A percentile compares a stretch with the other conserved stretches of the same genome.
These are phyloP conservation scores for Reinhardtius hippoglossoides DNA, from an alignment of 2,113 vertebrate species.

Conservation along the genomic window DNA sequence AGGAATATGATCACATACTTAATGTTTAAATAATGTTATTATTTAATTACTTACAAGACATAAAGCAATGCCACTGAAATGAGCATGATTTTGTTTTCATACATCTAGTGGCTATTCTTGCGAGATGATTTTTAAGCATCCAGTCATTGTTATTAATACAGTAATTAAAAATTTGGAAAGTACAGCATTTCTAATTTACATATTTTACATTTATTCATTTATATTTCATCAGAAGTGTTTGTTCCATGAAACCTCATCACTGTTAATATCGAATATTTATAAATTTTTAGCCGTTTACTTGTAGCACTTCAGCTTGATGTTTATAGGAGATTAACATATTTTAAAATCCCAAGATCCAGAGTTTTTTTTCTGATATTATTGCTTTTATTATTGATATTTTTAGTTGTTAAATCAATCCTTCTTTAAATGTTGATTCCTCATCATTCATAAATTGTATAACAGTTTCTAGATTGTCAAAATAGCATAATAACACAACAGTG, in stretches of 20 bases:
- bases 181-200: background rate
- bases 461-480: background rate
- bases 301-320: background rate
- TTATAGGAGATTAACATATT: background rate
- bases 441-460: background rate
- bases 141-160: background rate
- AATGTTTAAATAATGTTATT: constrained; percentile 21
- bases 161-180: background rate
- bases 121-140: background rate
- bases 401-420: background rate
- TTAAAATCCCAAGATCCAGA: background rate
- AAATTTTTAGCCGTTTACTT: background rate
- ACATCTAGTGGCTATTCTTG: background rate
- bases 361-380: background rate
- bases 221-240: background rate
- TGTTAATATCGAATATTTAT: no score
- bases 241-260: background rate
- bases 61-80: constrained; percentile 8
- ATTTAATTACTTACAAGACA: constrained; percentile 37
- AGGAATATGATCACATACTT: constrained; percentile 38
- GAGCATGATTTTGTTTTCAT: constrained; percentile 1
- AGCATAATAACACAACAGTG: background rate
- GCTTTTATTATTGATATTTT: no score
- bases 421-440: background rate
- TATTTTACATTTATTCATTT: background rate